These are phyloP conservation scores for Leuciscus idus DNA, from an alignment of 2,113 vertebrate genomes.

Conservation along the genomic window DNA sequence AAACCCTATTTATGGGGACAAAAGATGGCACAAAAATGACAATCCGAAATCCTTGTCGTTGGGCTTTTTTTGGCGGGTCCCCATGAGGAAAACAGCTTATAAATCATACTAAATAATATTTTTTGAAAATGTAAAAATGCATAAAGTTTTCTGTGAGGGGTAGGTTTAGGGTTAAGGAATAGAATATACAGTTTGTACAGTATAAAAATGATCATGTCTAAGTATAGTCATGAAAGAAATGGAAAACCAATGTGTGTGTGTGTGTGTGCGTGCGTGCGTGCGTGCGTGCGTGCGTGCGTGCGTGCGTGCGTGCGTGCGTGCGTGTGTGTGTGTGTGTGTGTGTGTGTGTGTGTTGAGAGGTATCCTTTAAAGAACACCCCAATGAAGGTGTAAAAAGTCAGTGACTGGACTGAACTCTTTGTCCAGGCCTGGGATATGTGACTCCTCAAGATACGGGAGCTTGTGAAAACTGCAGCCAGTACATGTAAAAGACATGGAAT, in stretches of 20 bases:
- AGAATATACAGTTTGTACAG: too few species aligned
- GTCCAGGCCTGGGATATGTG: constrained; percentile 42
- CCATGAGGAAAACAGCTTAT: too few species aligned
- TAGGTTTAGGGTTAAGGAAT: too few species aligned
- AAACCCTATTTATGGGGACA: too few species aligned
- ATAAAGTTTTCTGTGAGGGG: too few species aligned
- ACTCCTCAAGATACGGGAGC: constrained; percentile 65
- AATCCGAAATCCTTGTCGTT: too few species aligned
- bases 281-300: background rate
- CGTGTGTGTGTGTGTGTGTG: background rate
- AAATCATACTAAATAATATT: too few species aligned
- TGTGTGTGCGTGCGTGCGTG: background rate
- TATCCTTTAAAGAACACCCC: constrained; percentile 13
- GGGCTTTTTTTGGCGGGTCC: too few species aligned
- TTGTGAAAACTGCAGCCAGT: constrained; percentile 71
- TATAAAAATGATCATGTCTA: too few species aligned
- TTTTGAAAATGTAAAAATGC: too few species aligned
- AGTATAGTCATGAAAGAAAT: too few species aligned
- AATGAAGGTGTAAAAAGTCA: constrained; percentile 23
- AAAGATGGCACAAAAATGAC: too few species aligned
- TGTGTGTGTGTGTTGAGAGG: background rate
- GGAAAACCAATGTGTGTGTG: background rate
- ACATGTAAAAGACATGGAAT: constrained; percentile 78
- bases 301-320: background rate
- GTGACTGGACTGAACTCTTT: constrained; percentile 24